Percentiles rank a stretch among this genome's conserved stretches.
These are phyloP conservation scores for Aradophagus sp. DNA, from an alignment of 1,140 invertebrate genomes.

Conservation along the genomic window DNA sequence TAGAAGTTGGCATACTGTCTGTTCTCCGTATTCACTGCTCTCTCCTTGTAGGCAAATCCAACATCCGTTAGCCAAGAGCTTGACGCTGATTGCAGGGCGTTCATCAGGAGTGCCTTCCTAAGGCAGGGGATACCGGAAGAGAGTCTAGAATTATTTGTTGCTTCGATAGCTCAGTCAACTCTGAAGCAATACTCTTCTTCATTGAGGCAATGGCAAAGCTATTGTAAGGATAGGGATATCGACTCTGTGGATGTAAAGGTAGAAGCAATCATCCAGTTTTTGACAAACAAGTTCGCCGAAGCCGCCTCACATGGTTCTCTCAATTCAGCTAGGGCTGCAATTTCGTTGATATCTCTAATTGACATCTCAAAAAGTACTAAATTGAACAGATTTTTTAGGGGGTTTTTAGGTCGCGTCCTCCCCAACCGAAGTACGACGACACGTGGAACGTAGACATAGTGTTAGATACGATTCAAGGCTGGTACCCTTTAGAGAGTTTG, in stretches of 20 bases:
- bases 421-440: slow-evolving; percentile 1
- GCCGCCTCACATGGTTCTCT: slow-evolving; percentile 1
- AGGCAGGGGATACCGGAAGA: not conserved
- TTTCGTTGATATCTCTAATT: not conserved
- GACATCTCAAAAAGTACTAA: not conserved
- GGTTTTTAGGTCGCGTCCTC: not conserved
- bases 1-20: too few species aligned
- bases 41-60: slow-evolving; percentile 4
- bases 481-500: slow-evolving; percentile 6
- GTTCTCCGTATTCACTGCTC: not conserved
- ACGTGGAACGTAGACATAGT: slow-evolving; percentile 18
- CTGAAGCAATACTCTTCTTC: not conserved
- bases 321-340: not conserved
- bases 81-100: slow-evolving; percentile 1
- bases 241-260: not conserved
- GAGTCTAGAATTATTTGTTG: not conserved
- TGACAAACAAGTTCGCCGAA: not conserved
- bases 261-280: not conserved
- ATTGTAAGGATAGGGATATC: not conserved
- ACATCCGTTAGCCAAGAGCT: slow-evolving; percentile 2
- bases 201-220: not conserved
- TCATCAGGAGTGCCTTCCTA: not conserved
- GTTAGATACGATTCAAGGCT: not conserved
- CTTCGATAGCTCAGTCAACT: slow-evolving; percentile 3
- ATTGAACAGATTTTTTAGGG: slow-evolving; percentile 3